phyloP scores from a whole-genome alignment of 2,888 invertebrate genomes.

The Amiota mariae region DNA sequence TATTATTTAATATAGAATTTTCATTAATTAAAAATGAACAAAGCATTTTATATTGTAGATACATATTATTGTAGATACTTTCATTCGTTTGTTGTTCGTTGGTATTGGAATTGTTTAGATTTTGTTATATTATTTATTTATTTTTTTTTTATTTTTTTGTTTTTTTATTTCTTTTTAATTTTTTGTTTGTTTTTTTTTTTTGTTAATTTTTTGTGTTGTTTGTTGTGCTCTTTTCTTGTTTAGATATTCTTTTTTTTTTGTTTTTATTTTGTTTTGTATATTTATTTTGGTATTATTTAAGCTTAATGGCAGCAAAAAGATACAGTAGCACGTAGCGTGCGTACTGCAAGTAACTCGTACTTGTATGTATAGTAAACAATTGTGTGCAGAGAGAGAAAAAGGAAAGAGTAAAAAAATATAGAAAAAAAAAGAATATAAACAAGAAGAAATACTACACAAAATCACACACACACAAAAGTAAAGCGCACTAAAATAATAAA shows the following conservation, averaged over 20 bases:
- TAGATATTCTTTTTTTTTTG: conserved; percentile 23
- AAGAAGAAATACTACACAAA: not conserved
- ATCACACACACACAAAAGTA: conserved; percentile 3
- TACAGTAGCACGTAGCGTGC: conserved; percentile 36
- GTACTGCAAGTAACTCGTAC: not conserved
- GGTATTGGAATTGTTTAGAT: too few relatives aligned
- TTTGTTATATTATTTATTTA: too few relatives aligned
- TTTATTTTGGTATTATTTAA: conserved; percentile 51
- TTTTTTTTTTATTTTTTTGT: too few relatives aligned
- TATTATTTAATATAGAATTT: conserved; percentile 51
- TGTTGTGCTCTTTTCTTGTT: conserved; percentile 49
- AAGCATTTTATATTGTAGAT: conserved; percentile 49
- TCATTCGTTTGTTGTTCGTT: too few relatives aligned
- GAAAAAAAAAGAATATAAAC: not conserved
- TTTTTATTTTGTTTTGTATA: conserved; percentile 48
- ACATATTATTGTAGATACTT: conserved; percentile 10
- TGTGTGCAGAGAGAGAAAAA: conserved; percentile 2
- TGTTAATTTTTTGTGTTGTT: not conserved
- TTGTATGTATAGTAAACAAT: conserved; percentile 22
- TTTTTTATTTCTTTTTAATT: not conserved
- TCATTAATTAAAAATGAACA: conserved; percentile 63
- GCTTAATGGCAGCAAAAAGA: conserved; percentile 46
- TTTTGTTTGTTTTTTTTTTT: conserved; percentile 1
- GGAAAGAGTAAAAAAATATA: not conserved
- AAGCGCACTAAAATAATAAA: conserved; percentile 9